phyloP scores from a whole-genome alignment of 2,888 invertebrate species.

The Agrochola lota region DNA sequence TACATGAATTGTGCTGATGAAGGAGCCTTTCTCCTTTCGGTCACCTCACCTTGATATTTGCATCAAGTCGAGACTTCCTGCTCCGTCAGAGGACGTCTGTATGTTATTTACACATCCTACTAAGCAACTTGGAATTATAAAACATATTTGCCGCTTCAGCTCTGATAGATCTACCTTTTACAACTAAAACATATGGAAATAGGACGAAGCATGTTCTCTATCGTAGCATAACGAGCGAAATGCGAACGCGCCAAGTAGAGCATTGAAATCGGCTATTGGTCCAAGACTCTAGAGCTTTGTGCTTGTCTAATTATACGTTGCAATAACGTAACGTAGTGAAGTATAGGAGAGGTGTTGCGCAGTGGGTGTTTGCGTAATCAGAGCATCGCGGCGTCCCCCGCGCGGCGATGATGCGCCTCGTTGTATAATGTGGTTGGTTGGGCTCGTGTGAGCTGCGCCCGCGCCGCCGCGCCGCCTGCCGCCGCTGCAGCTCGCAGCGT shows the following conservation, averaged over 20 bases:
- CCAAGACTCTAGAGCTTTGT: slow-evolving; percentile 68
- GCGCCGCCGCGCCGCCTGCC: slow-evolving; percentile 56
- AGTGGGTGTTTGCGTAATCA: slow-evolving; percentile 79
- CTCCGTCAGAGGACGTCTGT: slow-evolving; percentile 80
- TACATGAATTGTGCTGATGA: slow-evolving; percentile 63
- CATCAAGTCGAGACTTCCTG: slow-evolving; percentile 83
- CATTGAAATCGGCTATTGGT: slow-evolving; percentile 81
- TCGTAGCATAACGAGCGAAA: slow-evolving; percentile 68
- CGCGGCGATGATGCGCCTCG: slow-evolving; percentile 69
- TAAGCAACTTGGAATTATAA: slow-evolving; percentile 33
- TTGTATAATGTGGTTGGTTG: slow-evolving; percentile 79
- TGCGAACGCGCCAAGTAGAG: slow-evolving; percentile 77
- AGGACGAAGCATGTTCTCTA: slow-evolving; percentile 57
- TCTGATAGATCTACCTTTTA: slow-evolving; percentile 17
- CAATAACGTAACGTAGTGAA: slow-evolving; percentile 65
- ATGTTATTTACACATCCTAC: slow-evolving; percentile 63
- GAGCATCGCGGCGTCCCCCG: slow-evolving; percentile 80
- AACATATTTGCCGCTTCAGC: slow-evolving; percentile 9
- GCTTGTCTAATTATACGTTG: slow-evolving; percentile 71
- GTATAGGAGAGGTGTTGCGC: slow-evolving; percentile 71
- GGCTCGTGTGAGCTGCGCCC: slow-evolving; percentile 60
- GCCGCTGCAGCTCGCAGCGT: slow-evolving; percentile 46
- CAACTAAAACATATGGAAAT: slow-evolving; percentile 46
- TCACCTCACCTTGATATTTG: slow-evolving; percentile 87
- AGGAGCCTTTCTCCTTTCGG: slow-evolving; percentile 77